Percentiles rank a stretch among this genome's conserved stretches.
These are phyloP conservation scores for Drosophila azteca DNA, from an alignment of 1,140 invertebrate genomes.

Conservation along the genomic window DNA sequence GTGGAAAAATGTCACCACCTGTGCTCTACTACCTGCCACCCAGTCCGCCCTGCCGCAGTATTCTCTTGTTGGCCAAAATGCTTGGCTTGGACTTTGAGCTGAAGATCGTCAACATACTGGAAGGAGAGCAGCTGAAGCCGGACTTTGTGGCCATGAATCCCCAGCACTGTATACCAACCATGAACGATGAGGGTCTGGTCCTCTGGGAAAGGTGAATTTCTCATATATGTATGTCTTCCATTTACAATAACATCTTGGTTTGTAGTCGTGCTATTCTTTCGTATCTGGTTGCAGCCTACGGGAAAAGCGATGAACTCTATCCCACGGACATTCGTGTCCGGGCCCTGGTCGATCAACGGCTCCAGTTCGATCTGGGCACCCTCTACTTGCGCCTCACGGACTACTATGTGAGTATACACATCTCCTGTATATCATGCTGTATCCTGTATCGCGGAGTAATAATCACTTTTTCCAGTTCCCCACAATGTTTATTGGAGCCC, in stretches of 20 bases:
- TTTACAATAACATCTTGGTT: not conserved
- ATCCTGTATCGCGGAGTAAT: not conserved
- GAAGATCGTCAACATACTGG: slow-evolving; percentile 84
- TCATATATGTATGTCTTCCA: too few species aligned
- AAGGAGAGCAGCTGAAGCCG: slow-evolving; percentile 85
- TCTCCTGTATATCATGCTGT: too few species aligned
- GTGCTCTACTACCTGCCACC: slow-evolving; percentile 86
- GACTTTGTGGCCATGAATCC: slow-evolving; percentile 87
- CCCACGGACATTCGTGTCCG: slow-evolving; percentile 87
- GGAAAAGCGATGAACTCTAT: slow-evolving; percentile 87
- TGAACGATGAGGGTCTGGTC: slow-evolving; percentile 88
- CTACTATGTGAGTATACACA: slow-evolving; percentile 84
- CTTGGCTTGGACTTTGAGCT: slow-evolving; percentile 85
- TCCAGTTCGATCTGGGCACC: slow-evolving; percentile 90
- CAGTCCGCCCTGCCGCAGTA: slow-evolving; percentile 85
- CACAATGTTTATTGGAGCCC: slow-evolving; percentile 77
- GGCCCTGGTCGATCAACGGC: slow-evolving; percentile 88
- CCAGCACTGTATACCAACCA: slow-evolving; percentile 88
- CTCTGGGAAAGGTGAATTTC: slow-evolving; percentile 85
- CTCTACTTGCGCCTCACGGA: slow-evolving; percentile 85
- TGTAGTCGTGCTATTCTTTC: slow-evolving; percentile 88
- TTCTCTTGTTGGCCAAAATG: slow-evolving; percentile 85
- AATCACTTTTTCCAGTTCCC: slow-evolving; percentile 82
- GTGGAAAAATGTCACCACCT: slow-evolving; percentile 84
- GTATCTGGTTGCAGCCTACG: slow-evolving; percentile 90